A percentile compares a stretch with the other conserved stretches of the same genome.
These are phyloP conservation scores for Pantala flavescens DNA, from an alignment of 1,140 invertebrate genomes.

Conservation along the genomic window DNA sequence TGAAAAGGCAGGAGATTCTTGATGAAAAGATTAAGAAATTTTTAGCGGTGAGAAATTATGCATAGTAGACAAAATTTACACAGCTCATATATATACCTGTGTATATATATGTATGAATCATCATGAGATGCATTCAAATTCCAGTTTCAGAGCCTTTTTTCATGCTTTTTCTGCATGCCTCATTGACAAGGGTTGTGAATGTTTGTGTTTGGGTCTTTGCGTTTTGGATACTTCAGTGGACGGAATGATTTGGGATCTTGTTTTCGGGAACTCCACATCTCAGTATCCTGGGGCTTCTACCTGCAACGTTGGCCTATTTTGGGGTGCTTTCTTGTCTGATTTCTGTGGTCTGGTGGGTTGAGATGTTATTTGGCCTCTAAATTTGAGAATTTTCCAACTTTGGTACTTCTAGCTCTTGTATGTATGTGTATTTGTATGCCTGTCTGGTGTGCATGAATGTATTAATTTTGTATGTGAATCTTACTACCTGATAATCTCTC, in stretches of 20 bases:
- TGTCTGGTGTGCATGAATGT: background rate
- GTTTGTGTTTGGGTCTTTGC: background rate
- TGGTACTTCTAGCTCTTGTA: background rate
- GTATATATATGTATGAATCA: background rate
- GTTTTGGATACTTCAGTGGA: background rate
- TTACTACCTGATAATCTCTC: background rate
- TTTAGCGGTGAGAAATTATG: slow-evolving; percentile 62
- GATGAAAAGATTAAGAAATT: slow-evolving; percentile 91
- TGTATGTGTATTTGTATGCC: background rate
- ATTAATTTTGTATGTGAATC: background rate
- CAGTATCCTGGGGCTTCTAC: background rate
- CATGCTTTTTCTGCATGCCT: background rate
- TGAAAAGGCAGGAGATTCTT: slow-evolving; percentile 71
- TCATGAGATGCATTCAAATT: background rate
- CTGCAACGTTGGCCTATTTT: background rate
- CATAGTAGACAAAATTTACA: background rate
- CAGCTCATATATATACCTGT: background rate
- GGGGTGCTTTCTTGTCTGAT: background rate
- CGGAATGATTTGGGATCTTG: background rate
- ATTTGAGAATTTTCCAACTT: background rate
- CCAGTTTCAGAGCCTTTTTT: background rate
- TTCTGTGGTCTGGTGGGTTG: background rate
- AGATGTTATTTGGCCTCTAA: background rate
- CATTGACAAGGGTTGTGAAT: background rate
- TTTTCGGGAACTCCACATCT: background rate